Evolutionary conservation across 2,797 vertebrate genomes (phyloP).

Genomic region (Oophaga sylvatica): DNA sequence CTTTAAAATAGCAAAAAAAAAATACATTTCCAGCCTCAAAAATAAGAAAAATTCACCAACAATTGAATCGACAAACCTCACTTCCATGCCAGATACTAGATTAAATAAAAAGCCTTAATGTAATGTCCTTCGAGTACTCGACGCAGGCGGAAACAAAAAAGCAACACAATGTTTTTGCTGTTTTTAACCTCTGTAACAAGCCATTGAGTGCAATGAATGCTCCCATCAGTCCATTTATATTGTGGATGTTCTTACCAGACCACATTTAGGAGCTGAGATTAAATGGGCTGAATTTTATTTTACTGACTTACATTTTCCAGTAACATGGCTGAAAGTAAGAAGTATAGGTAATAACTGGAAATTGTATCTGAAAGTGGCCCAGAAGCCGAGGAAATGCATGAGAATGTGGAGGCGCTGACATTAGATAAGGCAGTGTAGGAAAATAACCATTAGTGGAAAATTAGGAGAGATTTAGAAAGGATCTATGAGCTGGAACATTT

Average conservation of each 20-base stretch:
- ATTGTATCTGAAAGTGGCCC: conserved; percentile 17
- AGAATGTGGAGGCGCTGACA: conserved; percentile 32
- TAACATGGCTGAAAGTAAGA: conserved; percentile 32
- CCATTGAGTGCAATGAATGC: conserved; percentile 23
- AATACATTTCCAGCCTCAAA: not conserved
- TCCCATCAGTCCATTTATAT: not conserved
- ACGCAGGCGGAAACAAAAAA: not conserved
- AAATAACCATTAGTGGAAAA: conserved; percentile 53
- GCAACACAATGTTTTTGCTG: conserved; percentile 19
- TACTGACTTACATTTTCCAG: conserved; percentile 19
- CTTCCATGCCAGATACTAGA: not conserved
- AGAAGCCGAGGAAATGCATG: not conserved
- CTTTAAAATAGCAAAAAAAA: not conserved
- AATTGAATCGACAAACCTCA: too few species aligned
- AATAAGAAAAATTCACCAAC: not conserved
- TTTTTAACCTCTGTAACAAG: conserved; percentile 26
- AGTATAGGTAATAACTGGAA: conserved; percentile 34
- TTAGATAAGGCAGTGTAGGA: conserved; percentile 21
- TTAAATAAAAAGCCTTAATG: not conserved
- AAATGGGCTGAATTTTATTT: conserved; percentile 45
- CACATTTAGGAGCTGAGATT: conserved; percentile 22
- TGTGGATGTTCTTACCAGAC: not conserved
- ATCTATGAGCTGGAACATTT: conserved; percentile 30
- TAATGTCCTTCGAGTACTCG: not conserved
- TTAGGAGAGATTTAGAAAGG: conserved; percentile 57